phyloP scores from a whole-genome alignment of 2,797 vertebrate genomes.

The Diplodus sargus region DNA sequence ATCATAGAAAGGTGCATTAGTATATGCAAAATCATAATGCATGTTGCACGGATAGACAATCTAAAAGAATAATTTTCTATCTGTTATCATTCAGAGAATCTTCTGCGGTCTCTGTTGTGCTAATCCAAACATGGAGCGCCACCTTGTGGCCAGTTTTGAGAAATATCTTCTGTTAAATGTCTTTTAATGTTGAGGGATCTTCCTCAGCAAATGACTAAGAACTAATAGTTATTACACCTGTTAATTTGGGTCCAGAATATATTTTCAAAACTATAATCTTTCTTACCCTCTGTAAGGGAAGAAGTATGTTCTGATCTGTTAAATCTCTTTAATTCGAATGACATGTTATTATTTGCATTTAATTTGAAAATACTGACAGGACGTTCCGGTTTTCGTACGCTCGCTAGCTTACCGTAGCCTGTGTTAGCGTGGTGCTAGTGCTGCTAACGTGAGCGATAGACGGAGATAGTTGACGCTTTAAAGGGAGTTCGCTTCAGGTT shows the following conservation, averaged over 20 bases:
- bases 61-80: not conserved
- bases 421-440: slow-evolving; percentile 50
- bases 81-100: not conserved
- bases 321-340: not conserved
- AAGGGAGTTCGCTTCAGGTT: not conserved
- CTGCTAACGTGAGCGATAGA: not conserved
- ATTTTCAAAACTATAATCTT: not conserved
- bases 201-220: not conserved
- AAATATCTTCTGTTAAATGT: not conserved
- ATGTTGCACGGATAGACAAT: no score
- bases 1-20: not conserved
- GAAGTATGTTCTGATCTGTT: not conserved
- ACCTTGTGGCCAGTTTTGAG: slow-evolving; percentile 41
- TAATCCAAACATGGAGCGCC: slow-evolving; percentile 57
- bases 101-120: not conserved
- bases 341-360: not conserved
- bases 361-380: slow-evolving; percentile 46
- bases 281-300: not conserved
- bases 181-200: not conserved
- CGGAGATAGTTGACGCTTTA: not conserved
- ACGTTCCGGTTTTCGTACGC: slow-evolving; percentile 23
- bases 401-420: not conserved
- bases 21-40: not conserved
- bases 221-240: not conserved
- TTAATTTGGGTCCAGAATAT: not conserved